These are phyloP conservation scores for Sarcophilus harrisii DNA, from an alignment of 2,797 vertebrate genomes.

Conservation along the genomic window DNA sequence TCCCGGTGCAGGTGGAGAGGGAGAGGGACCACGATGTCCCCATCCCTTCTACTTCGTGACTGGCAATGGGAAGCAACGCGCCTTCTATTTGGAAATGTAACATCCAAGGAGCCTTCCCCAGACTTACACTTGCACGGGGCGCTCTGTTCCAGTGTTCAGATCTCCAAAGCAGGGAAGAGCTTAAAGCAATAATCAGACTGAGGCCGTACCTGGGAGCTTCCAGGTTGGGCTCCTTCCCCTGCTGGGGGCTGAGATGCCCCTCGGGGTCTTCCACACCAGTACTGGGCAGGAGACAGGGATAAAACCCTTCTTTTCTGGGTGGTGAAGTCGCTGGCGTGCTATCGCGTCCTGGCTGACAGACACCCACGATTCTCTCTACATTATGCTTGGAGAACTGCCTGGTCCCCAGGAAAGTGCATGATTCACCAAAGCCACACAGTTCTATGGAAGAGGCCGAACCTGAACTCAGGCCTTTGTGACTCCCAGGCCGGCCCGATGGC, in stretches of 20 bases:
- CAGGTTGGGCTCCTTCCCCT: background rate
- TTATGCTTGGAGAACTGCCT: background rate
- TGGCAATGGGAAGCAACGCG: background rate
- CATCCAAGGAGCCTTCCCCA: background rate
- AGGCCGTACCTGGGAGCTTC: background rate
- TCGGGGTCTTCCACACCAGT: background rate
- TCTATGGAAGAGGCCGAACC: background rate
- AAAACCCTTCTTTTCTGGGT: background rate
- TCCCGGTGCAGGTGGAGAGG: slow-evolving; percentile 2
- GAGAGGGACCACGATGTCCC: slow-evolving; percentile 19
- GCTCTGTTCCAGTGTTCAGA: background rate
- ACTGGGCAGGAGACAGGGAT: background rate
- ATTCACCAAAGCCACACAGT: background rate
- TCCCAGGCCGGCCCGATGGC: background rate
- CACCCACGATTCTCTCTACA: background rate
- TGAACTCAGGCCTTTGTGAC: background rate
- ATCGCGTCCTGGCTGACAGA: background rate
- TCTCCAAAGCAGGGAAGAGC: background rate
- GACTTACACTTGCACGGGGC: background rate
- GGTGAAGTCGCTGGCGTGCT: background rate
- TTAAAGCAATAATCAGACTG: background rate
- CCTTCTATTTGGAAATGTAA: background rate
- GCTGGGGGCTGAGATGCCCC: too few species aligned
- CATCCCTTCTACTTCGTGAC: slow-evolving; percentile 1
- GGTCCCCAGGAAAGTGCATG: background rate